Conservation (phyloP, 1,140 invertebrate genomes). For the Meloidogyne hapla region DNA sequence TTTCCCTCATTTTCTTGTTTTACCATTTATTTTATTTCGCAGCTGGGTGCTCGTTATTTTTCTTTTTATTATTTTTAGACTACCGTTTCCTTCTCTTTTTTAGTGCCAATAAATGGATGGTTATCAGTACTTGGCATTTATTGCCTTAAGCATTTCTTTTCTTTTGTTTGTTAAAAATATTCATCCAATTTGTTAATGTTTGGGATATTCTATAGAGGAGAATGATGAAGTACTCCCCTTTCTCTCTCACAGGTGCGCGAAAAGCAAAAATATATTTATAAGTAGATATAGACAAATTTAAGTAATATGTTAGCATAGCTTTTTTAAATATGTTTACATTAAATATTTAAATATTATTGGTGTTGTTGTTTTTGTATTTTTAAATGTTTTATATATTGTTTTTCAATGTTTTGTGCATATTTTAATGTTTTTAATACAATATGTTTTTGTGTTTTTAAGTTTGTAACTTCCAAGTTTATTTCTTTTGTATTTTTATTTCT, state of each 20-base stretch:
- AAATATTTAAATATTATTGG: not conserved
- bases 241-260: not conserved
- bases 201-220: not conserved
- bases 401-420: too few species aligned
- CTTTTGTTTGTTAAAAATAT: not conserved
- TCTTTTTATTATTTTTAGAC: not conserved
- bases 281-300: conserved; percentile 1
- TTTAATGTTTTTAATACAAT: too few species aligned
- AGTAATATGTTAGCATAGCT: not conserved
- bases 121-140: not conserved
- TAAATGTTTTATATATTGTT: too few species aligned
- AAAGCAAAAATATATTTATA: not conserved
- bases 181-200: conserved; percentile 4
- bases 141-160: not conserved
- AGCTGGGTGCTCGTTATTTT: not conserved
- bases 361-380: too few species aligned
- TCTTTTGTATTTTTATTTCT: too few species aligned
- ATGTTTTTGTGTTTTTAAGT: too few species aligned
- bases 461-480: too few species aligned
- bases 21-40: not conserved
- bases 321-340: not conserved
- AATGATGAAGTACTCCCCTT: not conserved
- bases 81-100: not conserved
- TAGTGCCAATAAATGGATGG: not conserved
- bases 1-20: not conserved